Evolutionary conservation across 2,797 vertebrate species (phyloP).

Genomic region (Calcarius lapponicus): DNA sequence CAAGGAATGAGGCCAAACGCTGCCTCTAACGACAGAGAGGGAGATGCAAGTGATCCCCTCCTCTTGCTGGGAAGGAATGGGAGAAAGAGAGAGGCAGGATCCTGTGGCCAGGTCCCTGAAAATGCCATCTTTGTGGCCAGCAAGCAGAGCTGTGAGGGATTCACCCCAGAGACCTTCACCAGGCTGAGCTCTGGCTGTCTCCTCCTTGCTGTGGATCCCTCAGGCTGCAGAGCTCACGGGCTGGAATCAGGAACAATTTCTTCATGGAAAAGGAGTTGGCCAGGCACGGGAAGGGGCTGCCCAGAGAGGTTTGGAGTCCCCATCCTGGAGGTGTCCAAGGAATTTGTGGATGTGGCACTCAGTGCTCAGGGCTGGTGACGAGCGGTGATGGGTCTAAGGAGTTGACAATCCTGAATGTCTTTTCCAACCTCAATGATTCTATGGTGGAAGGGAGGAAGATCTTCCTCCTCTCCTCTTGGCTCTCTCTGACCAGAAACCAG

Average conservation of each 20-base stretch:
- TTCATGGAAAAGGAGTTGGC: neutral
- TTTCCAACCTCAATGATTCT: neutral
- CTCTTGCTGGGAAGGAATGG: neutral
- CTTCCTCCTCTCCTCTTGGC: neutral
- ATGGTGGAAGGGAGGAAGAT: neutral
- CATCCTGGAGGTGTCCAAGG: neutral
- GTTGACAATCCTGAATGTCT: neutral
- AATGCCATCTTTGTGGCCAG: neutral
- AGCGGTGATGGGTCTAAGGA: neutral
- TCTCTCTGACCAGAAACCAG: neutral
- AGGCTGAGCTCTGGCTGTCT: accelerated
- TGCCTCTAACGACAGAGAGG: neutral
- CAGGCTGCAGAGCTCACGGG: neutral
- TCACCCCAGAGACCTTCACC: neutral
- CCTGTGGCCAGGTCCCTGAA: accelerated
- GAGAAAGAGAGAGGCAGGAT: neutral
- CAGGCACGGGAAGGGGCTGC: neutral
- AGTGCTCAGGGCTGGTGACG: neutral
- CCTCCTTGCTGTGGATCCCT: accelerated
- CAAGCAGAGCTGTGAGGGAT: neutral
- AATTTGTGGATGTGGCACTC: neutral
- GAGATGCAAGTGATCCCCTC: neutral
- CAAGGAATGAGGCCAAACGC: neutral
- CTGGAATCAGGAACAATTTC: neutral
- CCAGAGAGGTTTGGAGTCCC: neutral